Percentiles rank a stretch among this genome's conserved stretches.
These are phyloP conservation scores for Trematocara stigmaticum DNA, from an alignment of 2,113 vertebrate species.

Conservation along the genomic window DNA sequence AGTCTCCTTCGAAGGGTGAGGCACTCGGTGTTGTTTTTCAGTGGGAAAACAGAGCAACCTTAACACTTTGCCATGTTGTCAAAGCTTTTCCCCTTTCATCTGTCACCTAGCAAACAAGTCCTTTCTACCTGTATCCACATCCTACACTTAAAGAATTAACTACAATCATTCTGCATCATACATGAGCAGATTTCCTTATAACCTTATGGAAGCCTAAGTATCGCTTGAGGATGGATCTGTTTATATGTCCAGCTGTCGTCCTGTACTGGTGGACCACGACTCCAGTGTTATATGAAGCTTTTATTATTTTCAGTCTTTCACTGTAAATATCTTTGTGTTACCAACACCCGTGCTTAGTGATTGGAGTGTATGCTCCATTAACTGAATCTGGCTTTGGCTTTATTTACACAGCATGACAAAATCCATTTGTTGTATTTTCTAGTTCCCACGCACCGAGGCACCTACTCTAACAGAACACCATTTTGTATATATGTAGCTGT, in stretches of 20 bases:
- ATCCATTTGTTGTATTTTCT: background rate
- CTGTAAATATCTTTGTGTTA: background rate
- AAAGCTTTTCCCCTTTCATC: background rate
- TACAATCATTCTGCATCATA: background rate
- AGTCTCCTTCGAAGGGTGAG: background rate
- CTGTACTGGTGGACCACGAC: background rate
- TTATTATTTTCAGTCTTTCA: background rate
- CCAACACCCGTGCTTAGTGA: conserved; percentile 4
- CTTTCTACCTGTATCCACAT: background rate
- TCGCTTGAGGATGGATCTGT: background rate
- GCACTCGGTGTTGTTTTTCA: background rate
- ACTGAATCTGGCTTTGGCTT: conserved; percentile 2
- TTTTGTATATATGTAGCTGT: background rate
- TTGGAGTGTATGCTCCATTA: background rate
- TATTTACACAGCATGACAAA: conserved; percentile 4
- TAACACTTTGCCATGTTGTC: background rate
- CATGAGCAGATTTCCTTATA: background rate
- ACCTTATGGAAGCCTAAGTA: background rate
- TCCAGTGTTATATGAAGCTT: background rate
- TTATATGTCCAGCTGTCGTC: background rate
- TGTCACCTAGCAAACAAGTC: background rate
- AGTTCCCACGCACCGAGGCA: background rate
- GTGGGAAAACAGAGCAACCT: background rate
- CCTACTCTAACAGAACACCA: background rate
- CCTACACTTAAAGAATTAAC: background rate